Base-by-base conservation (phyloP, 1,140 invertebrate genomes). In the Paracyclopina nana region DNA sequence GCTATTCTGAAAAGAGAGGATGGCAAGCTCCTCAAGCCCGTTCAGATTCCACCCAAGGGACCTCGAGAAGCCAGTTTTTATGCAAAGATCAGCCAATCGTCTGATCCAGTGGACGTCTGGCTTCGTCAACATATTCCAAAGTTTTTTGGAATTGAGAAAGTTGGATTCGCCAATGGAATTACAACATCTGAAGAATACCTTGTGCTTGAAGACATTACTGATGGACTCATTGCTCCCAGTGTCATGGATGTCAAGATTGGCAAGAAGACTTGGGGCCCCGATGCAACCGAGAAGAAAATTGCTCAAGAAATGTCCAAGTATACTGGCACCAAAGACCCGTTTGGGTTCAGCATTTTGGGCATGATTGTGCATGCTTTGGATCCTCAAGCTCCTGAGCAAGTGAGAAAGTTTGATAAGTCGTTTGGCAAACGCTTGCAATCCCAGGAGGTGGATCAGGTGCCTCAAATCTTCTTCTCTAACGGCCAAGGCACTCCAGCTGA, bases 171-270 rank as follows among this genome's bases (percentile, higher is more conserved):
- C 45, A 22, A 29, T 3, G 45, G 27, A 3, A 14, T 22, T 14
- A 4, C 20, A 14, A 45, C n/a, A 14, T 14, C n/a, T 20, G 20
- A 45, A 22, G 14, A 45, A 24, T 45, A 18, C 11, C 43, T 45
- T 2, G 43, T 45, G n/a, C 12, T 45, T n/a, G 20, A 45, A 5
- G 43, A 45, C n/a, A 29, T 48, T 16, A 28, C 12, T 11, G n/a
- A 31, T 11, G 42, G 25, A 11, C 12, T 45, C 2, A 22, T 11
- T n/a, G 11, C 11, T 12, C 50, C 50, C 6, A 46, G 27, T 6
- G 25, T 50, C 38, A 44, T 44, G 38, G 50, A 52, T 29, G 43
- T 52, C 20, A 52, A 52, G 25, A 52, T 52, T 18, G 50, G 50
- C n/a, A 12, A 16, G 18, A 22, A 38, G 27, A 52, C 50, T 18